Base-by-base conservation (phyloP, 1,140 invertebrate species). In the Drosophila aff. region DNA sequence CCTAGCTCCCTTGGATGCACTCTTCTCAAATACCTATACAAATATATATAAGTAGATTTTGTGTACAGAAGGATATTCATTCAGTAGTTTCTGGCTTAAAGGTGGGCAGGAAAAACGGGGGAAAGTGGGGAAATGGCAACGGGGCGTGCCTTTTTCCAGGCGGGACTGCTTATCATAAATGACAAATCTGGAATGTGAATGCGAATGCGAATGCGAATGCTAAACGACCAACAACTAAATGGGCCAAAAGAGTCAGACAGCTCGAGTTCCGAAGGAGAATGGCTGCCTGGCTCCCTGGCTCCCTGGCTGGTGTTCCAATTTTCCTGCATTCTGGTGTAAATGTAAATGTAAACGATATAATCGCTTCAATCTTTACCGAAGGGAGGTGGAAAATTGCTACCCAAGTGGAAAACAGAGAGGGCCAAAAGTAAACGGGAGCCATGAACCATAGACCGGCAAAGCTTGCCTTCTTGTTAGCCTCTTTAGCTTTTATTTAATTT, bases 311-410 rank as follows among this genome's bases (percentile, higher is more conserved):
- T 21, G 71, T 46, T 73, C 63, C 77, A 81, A 85, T 85, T 84
- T 81, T 62, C 66, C 67, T 85, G 82, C 74, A 85, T 65, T 63
- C 77, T 73, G 82, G 77, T 81, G 81, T 84, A 73, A 73, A 73
- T 73, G 69, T 73, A 85, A 84, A 85, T 81, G 82, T 74, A 85
- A 84, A 78, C 82, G 79, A 85, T 78, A 85, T 85, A 84, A 84
- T 84, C 82, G 73, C 74, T n/a, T 76, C 79, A 69, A 85, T 84
- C 78, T 84, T 53, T 15, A 23, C 60, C 21, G n/a, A 38, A 52
- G 52, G 46, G 52, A 18, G 71, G 31, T 40, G 46, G n/a, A 59
- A 71, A 65, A 43, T 71, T 41, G 44, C 62, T 33, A n/a, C 26
- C 44, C 62, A 33, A 67, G 50, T 57, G 57, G 43, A 36, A 43